These are phyloP conservation scores for Himalopsyche japonica DNA, from an alignment of 2,888 invertebrate species.

Conservation along the genomic window DNA sequence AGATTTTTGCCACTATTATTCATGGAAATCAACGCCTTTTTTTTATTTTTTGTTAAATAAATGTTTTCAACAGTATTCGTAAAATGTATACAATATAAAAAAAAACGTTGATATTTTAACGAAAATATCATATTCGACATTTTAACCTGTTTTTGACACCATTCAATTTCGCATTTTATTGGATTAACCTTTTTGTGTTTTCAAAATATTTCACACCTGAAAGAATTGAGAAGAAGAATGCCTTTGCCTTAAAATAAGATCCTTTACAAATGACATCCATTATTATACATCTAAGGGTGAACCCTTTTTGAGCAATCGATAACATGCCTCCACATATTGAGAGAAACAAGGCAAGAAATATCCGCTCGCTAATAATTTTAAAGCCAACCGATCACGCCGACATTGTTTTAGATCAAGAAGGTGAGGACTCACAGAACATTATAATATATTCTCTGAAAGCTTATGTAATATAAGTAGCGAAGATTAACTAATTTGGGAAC, in stretches of 20 bases:
- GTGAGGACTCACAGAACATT: not conserved
- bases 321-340: not conserved
- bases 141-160: no score
- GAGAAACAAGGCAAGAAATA: not conserved
- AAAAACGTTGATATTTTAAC: no score
- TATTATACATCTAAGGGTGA: not conserved
- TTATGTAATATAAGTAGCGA: not conserved
- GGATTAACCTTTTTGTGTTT: no score
- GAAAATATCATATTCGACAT: no score
- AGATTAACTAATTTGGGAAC: not conserved
- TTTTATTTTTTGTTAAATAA: no score
- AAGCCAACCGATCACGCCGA: not conserved
- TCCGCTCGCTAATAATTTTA: not conserved
- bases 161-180: no score
- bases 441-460: not conserved
- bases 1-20: no score
- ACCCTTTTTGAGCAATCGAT: not conserved
- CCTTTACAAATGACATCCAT: not conserved
- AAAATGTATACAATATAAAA: no score
- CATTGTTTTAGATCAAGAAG: slow-evolving; percentile 5
- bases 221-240: not conserved
- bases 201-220: not conserved
- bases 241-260: not conserved
- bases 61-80: no score
- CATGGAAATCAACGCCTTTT: no score